Evolutionary conservation across 1,140 invertebrate genomes (phyloP), one percentile per base, ranked within the genome.

Genomic region (Lysiphlebus fabarum): DNA sequence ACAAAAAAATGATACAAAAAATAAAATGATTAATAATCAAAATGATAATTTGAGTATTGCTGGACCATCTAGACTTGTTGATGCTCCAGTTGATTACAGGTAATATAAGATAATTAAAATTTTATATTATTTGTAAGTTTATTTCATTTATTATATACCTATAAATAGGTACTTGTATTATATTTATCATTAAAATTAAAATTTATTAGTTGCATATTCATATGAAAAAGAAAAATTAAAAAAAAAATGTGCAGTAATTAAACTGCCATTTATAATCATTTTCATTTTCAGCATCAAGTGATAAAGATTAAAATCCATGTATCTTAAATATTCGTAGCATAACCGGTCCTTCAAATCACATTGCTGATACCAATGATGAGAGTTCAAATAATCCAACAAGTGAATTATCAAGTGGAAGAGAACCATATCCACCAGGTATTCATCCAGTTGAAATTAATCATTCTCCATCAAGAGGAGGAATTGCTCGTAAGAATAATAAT

Each of bases 1-100:
- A 42, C 71, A 66, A 55, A 72, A 60, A 58, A 64, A 51, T 14
- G 68, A 68, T 6, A 49, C 63, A 7, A 67, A 66, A 57, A 75
- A 63, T 48, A 62, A 63, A 59, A 59, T 61, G 8, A 71, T 53
- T 37, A 62, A 61, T 55, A 60, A 68, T 50, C 66, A 65, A 34
- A 36, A 61, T 7, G 66, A 72, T 58, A 67, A 53, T 65, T 65
- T 70, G n/a, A 69, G 58, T 56, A 62, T 71, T 53, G 70, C 77
- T 66, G 77, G 77, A 56, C 76, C 77, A 58, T 79, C 77, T 34
- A 71, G 77, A 68, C 56, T 68, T 47, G 66, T 70, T 26, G 73
- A 77, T 67, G 63, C 59, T 64, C 64, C 74, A 38, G 70, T 73
- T 62, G 69, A 69, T 66, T 72, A 73, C 58, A 63, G 63, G 63